Evolutionary conservation across 2,888 invertebrate species (phyloP).

Genomic region (Crocallis elinguaria): DNA sequence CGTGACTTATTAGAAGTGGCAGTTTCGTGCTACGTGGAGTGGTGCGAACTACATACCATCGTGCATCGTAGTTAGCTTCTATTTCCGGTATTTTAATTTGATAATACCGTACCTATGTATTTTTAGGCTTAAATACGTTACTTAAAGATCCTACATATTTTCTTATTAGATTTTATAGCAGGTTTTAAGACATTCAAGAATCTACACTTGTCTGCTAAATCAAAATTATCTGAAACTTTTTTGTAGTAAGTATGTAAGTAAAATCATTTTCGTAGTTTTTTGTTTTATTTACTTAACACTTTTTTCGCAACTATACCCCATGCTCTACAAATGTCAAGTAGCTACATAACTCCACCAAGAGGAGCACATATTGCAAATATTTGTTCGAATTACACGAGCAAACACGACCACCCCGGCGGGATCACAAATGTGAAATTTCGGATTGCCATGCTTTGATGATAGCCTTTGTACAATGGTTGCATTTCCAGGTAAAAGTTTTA

Average conservation of each 20-base stretch:
- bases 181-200: too few species aligned
- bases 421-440: conserved; percentile 25
- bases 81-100: too few species aligned
- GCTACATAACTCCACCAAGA: conserved; percentile 13
- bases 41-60: neutral
- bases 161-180: too few species aligned
- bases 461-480: neutral
- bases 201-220: too few species aligned
- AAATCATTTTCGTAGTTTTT: neutral
- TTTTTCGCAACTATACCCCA: conserved; percentile 11
- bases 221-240: too few species aligned
- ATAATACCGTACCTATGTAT: too few species aligned
- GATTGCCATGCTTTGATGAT: neutral
- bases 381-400: conserved; percentile 47
- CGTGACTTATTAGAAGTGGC: neutral
- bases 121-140: too few species aligned
- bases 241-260: neutral
- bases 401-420: conserved; percentile 31
- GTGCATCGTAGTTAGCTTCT: too few species aligned
- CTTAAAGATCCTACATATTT: too few species aligned
- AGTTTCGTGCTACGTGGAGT: neutral
- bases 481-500: too few species aligned
- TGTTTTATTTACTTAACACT: neutral
- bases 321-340: conserved; percentile 30
- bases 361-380: conserved; percentile 47